Evolutionary conservation across 2,888 invertebrate genomes (phyloP), one percentile per base, ranked within the genome.

Genomic region (Baccha elongata): DNA sequence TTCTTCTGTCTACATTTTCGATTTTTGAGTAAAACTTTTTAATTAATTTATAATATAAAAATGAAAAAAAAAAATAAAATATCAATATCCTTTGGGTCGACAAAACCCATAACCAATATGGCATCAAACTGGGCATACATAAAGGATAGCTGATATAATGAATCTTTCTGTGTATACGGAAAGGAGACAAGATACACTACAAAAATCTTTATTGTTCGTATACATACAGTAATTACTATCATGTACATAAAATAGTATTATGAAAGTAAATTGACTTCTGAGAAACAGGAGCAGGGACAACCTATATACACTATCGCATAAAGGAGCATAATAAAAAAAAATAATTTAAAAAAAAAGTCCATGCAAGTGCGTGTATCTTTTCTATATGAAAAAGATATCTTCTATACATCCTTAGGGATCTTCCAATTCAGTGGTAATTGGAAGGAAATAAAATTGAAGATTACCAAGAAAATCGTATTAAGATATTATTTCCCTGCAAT

Each of bases 1-100:
- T 40, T 15, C 46, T 23, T 21, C 6, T 32, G 23, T 19, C 52
- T 46, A 26, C 19, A 10, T 58, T 52, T 44, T 37, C 32, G 55
- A 46, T 64, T 65, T 71, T 60, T 29, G 21, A 67, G 42, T 53
- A 72, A 60, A 67, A 67, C 60, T 67, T 62, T 72, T 62, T 67
- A 78, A 83, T 83, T 76, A 83, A 83, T 78, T 78, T 76, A 78
- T 71, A 78, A 83, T 78, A 76, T n/a, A n/a, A n/a, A n/a, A 65
- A 72, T 58, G 58, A 58, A 60, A 29, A 72, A 37, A 32, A 71
- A 81, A 81, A 53, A 19, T 44, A 26, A 53, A 52, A 76, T 78
- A 83, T 83, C 83, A 62, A 83, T 83, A 76, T 19, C 23, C 0
- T 15, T 13, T 40, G 4, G 29, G 8, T 8, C 8, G 29, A 32